Evolutionary conservation across 2,797 vertebrate species (phyloP).

Genomic region (Petrocephalus sullivani): DNA sequence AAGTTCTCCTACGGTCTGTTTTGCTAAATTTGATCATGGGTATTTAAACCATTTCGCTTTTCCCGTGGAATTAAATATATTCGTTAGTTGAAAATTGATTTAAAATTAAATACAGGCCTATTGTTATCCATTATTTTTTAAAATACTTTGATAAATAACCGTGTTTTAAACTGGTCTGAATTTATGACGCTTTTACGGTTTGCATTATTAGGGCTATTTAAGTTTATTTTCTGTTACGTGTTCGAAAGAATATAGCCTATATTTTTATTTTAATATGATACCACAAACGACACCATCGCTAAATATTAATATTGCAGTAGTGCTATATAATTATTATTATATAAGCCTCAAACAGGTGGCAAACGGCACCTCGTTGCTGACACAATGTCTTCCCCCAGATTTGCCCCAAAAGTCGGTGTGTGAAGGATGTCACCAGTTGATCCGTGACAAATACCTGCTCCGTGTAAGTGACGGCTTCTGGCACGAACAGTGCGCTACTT

Average conservation of each 20-base stretch:
- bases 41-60: not conserved
- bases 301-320: not conserved
- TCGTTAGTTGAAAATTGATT: not conserved
- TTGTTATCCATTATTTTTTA: not conserved
- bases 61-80: not conserved
- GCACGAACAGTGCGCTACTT: slow-evolving; percentile 88
- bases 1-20: not conserved
- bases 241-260: not conserved
- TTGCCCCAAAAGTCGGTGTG: slow-evolving; percentile 71
- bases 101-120: not conserved
- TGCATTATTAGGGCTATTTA: not conserved
- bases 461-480: slow-evolving; percentile 83
- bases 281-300: not conserved
- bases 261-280: not conserved
- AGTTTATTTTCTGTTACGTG: not conserved
- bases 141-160: not conserved
- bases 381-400: slow-evolving; percentile 47
- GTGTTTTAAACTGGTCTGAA: not conserved
- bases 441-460: slow-evolving; percentile 86
- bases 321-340: not conserved
- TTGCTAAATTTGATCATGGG: not conserved
- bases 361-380: not conserved
- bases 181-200: not conserved
- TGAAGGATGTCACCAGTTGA: slow-evolving; percentile 78
- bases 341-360: not conserved